Conservation (phyloP, 1,140 invertebrate species). For the Calephelis virginiensis region DNA sequence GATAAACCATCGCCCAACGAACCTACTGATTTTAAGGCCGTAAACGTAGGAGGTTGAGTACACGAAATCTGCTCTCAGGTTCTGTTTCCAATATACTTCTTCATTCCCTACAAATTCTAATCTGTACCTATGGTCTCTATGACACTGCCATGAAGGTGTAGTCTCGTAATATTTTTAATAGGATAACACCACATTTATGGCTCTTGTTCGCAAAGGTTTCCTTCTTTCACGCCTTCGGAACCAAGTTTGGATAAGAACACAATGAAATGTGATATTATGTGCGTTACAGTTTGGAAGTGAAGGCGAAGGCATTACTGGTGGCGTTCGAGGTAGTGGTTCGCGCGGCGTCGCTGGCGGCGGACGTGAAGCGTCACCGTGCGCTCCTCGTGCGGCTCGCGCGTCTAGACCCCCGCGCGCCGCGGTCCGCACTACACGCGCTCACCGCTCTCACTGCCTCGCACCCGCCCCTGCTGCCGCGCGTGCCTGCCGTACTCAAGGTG, state of each 20-base stretch:
- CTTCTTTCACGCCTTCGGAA: too few species aligned
- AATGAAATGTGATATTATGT: not conserved
- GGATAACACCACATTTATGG: too few species aligned
- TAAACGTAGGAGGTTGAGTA: too few species aligned
- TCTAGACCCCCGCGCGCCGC: conserved; percentile 94
- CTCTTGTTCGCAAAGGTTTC: too few species aligned
- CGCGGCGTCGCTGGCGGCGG: conserved; percentile 84
- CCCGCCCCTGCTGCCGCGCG: conserved; percentile 89
- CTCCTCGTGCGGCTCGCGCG: conserved; percentile 92
- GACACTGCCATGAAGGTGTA: too few species aligned
- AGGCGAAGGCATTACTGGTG: conserved; percentile 94
- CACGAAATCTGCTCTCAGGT: too few species aligned
- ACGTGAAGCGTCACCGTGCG: conserved; percentile 85
- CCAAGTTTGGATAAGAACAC: not conserved
- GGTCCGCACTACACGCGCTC: conserved; percentile 95
- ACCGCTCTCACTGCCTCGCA: conserved; percentile 94
- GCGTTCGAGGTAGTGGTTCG: conserved; percentile 96
- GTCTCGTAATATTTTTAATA: too few species aligned
- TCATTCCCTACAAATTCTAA: too few species aligned
- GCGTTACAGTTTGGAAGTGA: conserved; percentile 89
- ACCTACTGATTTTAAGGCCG: too few species aligned
- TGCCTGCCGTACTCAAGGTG: conserved; percentile 93
- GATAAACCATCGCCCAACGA: too few species aligned
- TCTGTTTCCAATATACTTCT: too few species aligned
- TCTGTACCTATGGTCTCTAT: too few species aligned